phyloP scores from a whole-genome alignment of 2,888 invertebrate genomes.

The Stenurella melanura region DNA sequence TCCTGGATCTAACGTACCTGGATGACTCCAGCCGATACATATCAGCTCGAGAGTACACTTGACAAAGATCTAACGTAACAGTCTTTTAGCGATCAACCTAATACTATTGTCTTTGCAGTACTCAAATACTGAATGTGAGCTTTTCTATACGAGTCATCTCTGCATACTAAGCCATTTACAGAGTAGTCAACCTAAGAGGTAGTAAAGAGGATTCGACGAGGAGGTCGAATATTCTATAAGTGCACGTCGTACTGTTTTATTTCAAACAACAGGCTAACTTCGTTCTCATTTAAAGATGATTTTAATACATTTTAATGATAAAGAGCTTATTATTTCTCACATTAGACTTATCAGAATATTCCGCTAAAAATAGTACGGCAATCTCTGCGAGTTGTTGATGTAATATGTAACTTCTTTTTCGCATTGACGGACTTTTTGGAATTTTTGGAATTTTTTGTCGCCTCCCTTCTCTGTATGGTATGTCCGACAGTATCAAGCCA shows the following conservation, averaged over 20 bases:
- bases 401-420: no score
- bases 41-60: background rate
- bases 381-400: no score
- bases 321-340: no score
- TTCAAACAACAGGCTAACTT: background rate
- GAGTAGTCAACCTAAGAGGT: no score
- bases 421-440: no score
- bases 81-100: slow-evolving; percentile 8
- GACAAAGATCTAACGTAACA: slow-evolving; percentile 7
- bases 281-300: background rate
- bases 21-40: background rate
- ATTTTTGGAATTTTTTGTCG: no score
- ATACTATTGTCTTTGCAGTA: slow-evolving; percentile 20
- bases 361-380: no score
- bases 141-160: slow-evolving; percentile 10
- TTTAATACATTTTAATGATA: no score
- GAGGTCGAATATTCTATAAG: background rate
- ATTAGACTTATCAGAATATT: no score
- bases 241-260: background rate
- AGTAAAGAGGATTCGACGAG: background rate
- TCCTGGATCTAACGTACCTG: background rate
- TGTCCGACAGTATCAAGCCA: no score
- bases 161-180: slow-evolving; percentile 4
- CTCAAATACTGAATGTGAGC: slow-evolving; percentile 21
- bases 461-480: no score